phyloP scores from a whole-genome alignment of 2,113 vertebrate genomes.

The Ptilonorhynchus violaceus region DNA sequence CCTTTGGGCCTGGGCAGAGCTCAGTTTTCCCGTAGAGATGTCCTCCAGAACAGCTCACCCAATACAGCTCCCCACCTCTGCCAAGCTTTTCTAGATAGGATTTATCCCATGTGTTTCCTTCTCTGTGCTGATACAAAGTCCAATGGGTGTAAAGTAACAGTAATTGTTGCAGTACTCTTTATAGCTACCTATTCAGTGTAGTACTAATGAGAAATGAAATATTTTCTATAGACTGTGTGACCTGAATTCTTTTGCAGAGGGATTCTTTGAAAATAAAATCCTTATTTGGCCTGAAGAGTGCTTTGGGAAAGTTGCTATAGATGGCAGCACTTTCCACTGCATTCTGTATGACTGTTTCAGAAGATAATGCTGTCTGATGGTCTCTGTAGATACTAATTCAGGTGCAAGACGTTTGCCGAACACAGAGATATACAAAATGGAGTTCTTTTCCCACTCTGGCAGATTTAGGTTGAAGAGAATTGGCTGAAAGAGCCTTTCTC shows the following conservation, averaged over 20 bases:
- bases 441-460: background rate
- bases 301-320: background rate
- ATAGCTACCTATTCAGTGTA: background rate
- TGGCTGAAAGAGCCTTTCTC: background rate
- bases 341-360: background rate
- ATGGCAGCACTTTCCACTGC: background rate
- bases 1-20: background rate
- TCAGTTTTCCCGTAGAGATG: background rate
- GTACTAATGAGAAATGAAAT: background rate
- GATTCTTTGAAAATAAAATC: slow-evolving; percentile 24
- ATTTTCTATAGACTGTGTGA: slow-evolving; percentile 12
- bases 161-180: background rate
- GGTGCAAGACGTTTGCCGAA: background rate
- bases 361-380: background rate
- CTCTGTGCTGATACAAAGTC: background rate
- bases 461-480: background rate
- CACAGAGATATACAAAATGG: background rate
- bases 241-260: slow-evolving; percentile 27
- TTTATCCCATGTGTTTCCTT: background rate
- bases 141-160: background rate
- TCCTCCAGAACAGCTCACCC: background rate
- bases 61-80: background rate
- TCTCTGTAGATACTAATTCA: background rate
- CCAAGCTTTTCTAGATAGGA: background rate
- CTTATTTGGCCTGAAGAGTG: slow-evolving; percentile 39